Evolutionary conservation across 2,113 vertebrate species (phyloP).

Genomic region (Takifugu bimaculatus): DNA sequence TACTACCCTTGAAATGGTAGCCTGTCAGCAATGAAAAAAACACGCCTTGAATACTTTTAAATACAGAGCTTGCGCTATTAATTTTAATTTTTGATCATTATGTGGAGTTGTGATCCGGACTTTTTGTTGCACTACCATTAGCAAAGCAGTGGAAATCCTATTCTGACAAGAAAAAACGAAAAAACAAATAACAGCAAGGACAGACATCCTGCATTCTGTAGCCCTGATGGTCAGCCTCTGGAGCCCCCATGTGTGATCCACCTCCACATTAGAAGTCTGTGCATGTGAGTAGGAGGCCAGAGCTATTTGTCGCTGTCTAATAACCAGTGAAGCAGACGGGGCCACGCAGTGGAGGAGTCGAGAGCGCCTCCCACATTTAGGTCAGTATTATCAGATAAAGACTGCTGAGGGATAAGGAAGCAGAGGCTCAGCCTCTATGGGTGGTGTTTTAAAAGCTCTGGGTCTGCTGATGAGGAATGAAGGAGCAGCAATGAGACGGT

Average conservation of each 20-base stretch:
- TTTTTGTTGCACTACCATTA: too few relatives aligned
- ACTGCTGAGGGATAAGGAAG: conserved; percentile 2
- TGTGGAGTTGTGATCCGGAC: too few relatives aligned
- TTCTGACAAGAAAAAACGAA: too few relatives aligned
- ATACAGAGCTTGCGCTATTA: too few relatives aligned
- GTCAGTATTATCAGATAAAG: conserved; percentile 12
- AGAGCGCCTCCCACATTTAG: conserved; percentile 5
- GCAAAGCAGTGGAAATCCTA: too few relatives aligned
- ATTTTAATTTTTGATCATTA: too few relatives aligned
- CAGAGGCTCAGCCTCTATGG: conserved; percentile 6
- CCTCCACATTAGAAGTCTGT: too few relatives aligned
- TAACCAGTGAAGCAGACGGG: conserved; percentile 5
- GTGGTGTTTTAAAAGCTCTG: conserved; percentile 1
- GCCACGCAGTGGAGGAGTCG: not conserved
- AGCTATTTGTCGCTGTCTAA: conserved; percentile 14
- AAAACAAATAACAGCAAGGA: too few relatives aligned
- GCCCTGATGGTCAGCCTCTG: too few relatives aligned
- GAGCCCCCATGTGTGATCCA: too few relatives aligned
- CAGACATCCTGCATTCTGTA: too few relatives aligned
- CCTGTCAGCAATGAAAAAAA: not conserved
- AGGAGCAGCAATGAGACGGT: conserved; percentile 15
- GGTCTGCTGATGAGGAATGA: conserved; percentile 1
- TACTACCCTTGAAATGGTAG: conserved; percentile 15
- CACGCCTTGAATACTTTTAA: too few relatives aligned
- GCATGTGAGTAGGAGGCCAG: not conserved